These are phyloP conservation scores for Thyatira batis DNA, from an alignment of 2,888 invertebrate species.

Conservation along the genomic window DNA sequence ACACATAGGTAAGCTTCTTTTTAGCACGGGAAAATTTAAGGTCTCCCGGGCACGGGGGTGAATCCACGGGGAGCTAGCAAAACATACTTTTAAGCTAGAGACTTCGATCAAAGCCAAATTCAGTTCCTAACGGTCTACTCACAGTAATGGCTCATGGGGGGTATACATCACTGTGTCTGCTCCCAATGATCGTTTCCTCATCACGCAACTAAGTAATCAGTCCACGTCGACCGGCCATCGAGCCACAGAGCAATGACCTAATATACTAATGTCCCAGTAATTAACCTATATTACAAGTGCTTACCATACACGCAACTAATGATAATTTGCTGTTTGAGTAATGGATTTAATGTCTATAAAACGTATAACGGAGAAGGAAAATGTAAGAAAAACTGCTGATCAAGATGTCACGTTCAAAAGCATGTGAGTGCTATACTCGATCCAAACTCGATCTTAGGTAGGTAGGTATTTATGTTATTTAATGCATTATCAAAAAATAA, in stretches of 20 bases:
- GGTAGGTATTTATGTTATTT: too few species aligned
- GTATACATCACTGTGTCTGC: slow-evolving; percentile 7
- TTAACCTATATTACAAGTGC: background rate
- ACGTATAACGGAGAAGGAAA: too few species aligned
- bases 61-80: too few species aligned
- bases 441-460: too few species aligned
- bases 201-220: slow-evolving; percentile 16
- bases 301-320: background rate
- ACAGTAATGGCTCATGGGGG: slow-evolving; percentile 12
- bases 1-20: too few species aligned
- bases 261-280: slow-evolving; percentile 6
- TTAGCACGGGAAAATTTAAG: too few species aligned
- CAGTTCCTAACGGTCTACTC: slow-evolving; percentile 5
- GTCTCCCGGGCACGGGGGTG: too few species aligned
- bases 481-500: too few species aligned
- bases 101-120: background rate
- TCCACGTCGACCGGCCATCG: background rate
- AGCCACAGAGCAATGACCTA: slow-evolving; percentile 4
- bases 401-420: too few species aligned
- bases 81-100: background rate
- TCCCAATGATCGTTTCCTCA: slow-evolving; percentile 12
- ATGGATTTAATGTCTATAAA: background rate
- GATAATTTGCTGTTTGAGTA: background rate
- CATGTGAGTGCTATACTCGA: too few species aligned
- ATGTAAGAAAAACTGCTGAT: too few species aligned